Conservation (phyloP, 2,113 vertebrate genomes). For the Anser brachyrhynchus region DNA sequence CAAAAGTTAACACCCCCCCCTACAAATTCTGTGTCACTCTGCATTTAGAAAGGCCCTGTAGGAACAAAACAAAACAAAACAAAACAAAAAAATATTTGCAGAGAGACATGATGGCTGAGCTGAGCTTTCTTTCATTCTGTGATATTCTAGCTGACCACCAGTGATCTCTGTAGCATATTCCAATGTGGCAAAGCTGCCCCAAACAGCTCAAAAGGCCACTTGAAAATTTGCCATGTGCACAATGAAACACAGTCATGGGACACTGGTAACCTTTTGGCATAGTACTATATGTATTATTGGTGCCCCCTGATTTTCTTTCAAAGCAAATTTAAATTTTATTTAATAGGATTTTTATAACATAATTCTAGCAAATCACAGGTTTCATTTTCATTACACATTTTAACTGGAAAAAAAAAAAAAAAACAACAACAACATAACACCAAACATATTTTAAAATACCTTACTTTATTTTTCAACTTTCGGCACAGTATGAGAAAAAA, state of each 20-base stretch:
- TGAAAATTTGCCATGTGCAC: neutral
- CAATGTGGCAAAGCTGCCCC: fast-evolving
- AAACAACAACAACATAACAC: neutral
- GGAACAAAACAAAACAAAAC: neutral
- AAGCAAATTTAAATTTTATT: neutral
- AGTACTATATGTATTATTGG: neutral
- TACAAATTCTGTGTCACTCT: neutral
- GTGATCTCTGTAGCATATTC: fast-evolving
- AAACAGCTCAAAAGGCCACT: neutral
- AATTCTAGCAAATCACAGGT: neutral
- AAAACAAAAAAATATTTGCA: neutral
- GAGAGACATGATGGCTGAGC: neutral
- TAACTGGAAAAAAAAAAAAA: neutral
- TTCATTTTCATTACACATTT: neutral
- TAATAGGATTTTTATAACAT: neutral
- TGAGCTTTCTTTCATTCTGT: neutral
- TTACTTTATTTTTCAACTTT: neutral
- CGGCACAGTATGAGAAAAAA: neutral
- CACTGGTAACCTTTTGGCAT: neutral
- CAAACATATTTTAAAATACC: neutral
- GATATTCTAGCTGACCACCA: neutral
- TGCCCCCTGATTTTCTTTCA: neutral
- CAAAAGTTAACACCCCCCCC: neutral
- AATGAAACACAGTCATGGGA: neutral
- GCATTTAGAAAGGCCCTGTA: neutral